A percentile compares a stretch with the other conserved stretches of the same genome.
Evolutionary conservation across 2,113 vertebrate genomes (phyloP).

Genomic region (Sinocyclocheilus maitianheensis): DNA sequence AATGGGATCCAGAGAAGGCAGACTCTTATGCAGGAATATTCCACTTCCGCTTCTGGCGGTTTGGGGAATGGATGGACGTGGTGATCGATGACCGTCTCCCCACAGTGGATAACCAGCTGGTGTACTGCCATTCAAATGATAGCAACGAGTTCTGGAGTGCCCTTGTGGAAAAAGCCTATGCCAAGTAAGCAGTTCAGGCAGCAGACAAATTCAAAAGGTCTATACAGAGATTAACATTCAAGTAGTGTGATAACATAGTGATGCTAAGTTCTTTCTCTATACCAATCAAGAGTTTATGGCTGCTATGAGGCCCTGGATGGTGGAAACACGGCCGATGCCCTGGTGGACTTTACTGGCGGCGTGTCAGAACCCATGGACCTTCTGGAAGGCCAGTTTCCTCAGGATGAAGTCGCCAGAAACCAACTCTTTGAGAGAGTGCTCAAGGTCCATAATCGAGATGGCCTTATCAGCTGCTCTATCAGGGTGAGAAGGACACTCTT

Average conservation of each 20-base stretch:
- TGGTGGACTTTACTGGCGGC: slow-evolving; percentile 93
- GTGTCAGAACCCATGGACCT: slow-evolving; percentile 86
- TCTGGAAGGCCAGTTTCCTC: slow-evolving; percentile 74
- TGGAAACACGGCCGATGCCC: slow-evolving; percentile 93
- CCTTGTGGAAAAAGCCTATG: slow-evolving; percentile 95
- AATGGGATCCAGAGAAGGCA: slow-evolving; percentile 84
- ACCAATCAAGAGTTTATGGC: slow-evolving; percentile 71
- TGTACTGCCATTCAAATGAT: slow-evolving; percentile 96
- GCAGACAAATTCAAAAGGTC: not conserved
- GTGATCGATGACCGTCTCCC: slow-evolving; percentile 94
- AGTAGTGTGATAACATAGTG: not conserved
- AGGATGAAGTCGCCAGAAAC: slow-evolving; percentile 77
- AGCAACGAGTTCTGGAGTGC: slow-evolving; percentile 94
- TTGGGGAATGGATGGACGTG: slow-evolving; percentile 92
- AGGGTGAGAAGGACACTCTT: slow-evolving; percentile 75
- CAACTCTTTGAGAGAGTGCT: slow-evolving; percentile 89
- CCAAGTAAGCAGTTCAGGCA: slow-evolving; percentile 78
- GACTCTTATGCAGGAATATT: slow-evolving; percentile 87
- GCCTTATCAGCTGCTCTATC: slow-evolving; percentile 95
- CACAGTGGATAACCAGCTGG: slow-evolving; percentile 85
- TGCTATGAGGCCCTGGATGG: slow-evolving; percentile 85
- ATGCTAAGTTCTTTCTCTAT: not conserved
- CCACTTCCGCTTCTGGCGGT: slow-evolving; percentile 96
- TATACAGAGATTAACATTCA: not conserved
- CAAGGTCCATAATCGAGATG: slow-evolving; percentile 90